phyloP scores from a whole-genome alignment of 2,113 vertebrate species.

The Microtus pennsylvanicus region DNA sequence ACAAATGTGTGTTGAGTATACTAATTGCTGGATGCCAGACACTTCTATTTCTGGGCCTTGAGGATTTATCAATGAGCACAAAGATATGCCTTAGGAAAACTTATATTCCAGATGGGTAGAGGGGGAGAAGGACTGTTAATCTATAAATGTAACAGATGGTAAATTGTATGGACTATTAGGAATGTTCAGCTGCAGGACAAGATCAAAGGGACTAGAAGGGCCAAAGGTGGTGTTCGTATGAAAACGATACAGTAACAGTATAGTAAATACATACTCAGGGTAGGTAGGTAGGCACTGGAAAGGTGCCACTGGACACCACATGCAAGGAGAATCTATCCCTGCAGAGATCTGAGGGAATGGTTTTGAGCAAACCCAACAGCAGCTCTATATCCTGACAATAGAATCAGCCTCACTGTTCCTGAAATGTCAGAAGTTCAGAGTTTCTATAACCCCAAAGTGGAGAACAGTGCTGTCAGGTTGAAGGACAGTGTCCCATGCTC shows the following conservation, averaged over 20 bases:
- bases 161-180: not conserved
- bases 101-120: not conserved
- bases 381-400: not conserved
- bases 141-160: not conserved
- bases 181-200: not conserved
- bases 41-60: not conserved
- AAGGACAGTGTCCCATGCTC: not conserved
- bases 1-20: not conserved
- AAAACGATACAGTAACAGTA: too few relatives aligned
- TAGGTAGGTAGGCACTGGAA: not conserved
- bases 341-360: not conserved
- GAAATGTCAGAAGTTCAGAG: not conserved
- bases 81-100: not conserved
- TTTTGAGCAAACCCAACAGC: not conserved
- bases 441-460: not conserved
- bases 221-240: too few relatives aligned
- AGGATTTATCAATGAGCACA: conserved; percentile 1
- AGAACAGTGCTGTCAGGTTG: not conserved
- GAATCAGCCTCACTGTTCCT: not conserved
- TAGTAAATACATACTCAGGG: not conserved
- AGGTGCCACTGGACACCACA: not conserved
- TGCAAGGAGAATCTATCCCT: not conserved
- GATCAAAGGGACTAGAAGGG: not conserved
- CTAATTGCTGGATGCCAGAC: not conserved
- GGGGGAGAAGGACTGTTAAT: not conserved